Percentiles rank a stretch among this genome's conserved stretches.
Conservation (phyloP, 1,140 invertebrate genomes). For the Lysiphlebus fabarum region DNA sequence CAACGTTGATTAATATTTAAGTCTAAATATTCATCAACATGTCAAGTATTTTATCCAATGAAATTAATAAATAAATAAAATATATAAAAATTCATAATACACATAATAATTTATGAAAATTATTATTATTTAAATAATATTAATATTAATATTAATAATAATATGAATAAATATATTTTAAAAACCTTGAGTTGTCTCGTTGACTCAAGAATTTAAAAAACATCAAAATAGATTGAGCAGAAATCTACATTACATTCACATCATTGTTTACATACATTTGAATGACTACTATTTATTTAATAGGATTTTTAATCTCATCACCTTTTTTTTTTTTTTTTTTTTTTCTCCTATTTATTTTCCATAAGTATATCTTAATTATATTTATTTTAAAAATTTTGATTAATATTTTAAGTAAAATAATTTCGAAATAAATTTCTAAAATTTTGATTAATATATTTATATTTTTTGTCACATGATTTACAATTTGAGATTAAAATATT, state of each 20-base stretch:
- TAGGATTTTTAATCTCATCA: constrained; percentile 4
- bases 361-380: neutral
- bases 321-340: neutral
- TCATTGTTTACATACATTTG: constrained; percentile 21
- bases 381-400: constrained; percentile 2
- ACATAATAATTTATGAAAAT: too few species aligned
- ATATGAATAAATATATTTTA: too few species aligned
- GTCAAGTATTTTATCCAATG: too few species aligned
- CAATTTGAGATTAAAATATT: neutral
- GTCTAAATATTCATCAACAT: too few species aligned
- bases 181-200: too few species aligned
- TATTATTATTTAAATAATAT: too few species aligned
- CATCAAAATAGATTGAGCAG: constrained; percentile 13
- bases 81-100: too few species aligned
- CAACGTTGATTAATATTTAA: too few species aligned
- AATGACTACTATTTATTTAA: constrained; percentile 5
- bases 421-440: neutral
- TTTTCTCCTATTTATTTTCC: constrained; percentile 17
- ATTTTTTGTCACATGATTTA: neutral
- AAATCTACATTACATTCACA: constrained; percentile 22
- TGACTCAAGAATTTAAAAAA: too few species aligned
- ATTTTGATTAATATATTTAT: neutral
- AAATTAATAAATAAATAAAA: too few species aligned
- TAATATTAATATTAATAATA: too few species aligned
- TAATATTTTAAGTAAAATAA: neutral